These are phyloP conservation scores for Huso huso DNA, from an alignment of 2,797 vertebrate genomes.

Conservation along the genomic window DNA sequence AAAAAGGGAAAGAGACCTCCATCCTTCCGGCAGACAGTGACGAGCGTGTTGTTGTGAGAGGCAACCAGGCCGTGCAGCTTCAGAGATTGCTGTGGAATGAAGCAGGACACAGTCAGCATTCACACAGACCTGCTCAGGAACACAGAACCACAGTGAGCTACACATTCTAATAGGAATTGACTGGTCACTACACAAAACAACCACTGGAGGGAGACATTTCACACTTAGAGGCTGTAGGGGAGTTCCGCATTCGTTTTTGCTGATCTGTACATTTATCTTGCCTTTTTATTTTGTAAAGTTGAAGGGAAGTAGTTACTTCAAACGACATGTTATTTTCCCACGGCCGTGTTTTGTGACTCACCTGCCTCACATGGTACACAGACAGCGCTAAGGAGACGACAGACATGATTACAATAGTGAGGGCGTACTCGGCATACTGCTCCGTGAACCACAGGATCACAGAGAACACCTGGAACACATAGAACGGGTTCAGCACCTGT, in stretches of 20 bases:
- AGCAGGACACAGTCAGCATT: background rate
- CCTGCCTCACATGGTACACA: conserved; percentile 72
- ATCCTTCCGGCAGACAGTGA: too few species aligned
- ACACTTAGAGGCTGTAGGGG: too few species aligned
- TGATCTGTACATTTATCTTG: conserved; percentile 34
- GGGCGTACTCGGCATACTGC: conserved; percentile 95
- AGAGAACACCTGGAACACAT: conserved; percentile 99
- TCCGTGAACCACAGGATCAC: conserved; percentile 89
- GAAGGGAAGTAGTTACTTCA: too few species aligned
- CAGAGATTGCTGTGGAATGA: conserved; percentile 78
- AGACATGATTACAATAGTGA: conserved; percentile 92
- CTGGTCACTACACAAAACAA: too few species aligned
- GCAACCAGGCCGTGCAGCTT: conserved; percentile 98
- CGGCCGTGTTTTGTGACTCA: too few species aligned
- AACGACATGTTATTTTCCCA: too few species aligned
- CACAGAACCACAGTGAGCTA: too few species aligned
- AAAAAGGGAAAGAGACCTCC: too few species aligned
- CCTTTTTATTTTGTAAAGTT: conserved; percentile 66
- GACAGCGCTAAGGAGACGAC: conserved; percentile 88
- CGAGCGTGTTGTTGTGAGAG: conserved; percentile 57
- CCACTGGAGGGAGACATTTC: too few species aligned
- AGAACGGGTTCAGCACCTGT: conserved; percentile 98
- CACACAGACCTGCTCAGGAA: too few species aligned
- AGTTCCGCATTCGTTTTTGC: too few species aligned
- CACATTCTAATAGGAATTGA: too few species aligned